phyloP scores from a whole-genome alignment of 1,140 invertebrate species.

The Protaetia brevitarsis region DNA sequence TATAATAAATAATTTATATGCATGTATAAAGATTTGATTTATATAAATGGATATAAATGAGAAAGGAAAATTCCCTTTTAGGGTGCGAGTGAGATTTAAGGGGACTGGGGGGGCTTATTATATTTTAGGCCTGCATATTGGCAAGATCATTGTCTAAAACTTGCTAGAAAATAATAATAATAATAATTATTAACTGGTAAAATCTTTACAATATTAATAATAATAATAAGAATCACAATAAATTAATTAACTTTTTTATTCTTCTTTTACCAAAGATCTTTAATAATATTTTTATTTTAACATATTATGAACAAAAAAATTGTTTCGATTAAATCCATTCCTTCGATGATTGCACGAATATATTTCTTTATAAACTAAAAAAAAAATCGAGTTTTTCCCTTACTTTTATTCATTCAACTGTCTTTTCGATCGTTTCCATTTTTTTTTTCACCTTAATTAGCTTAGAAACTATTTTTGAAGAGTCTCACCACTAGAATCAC shows the following conservation, averaged over 20 bases:
- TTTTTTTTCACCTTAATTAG: not conserved
- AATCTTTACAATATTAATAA: slow-evolving; percentile 19
- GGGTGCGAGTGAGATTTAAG: not conserved
- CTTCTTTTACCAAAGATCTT: not conserved
- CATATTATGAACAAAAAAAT: slow-evolving; percentile 25
- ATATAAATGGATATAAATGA: not conserved
- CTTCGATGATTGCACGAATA: slow-evolving; percentile 40
- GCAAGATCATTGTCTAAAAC: slow-evolving; percentile 27
- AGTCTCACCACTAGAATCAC: slow-evolving; percentile 9
- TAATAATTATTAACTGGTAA: slow-evolving; percentile 24
- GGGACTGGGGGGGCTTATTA: not conserved
- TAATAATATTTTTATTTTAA: slow-evolving; percentile 13
- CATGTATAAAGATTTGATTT: not conserved
- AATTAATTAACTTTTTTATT: too few relatives aligned
- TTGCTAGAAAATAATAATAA: slow-evolving; percentile 27
- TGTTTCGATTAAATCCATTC: not conserved
- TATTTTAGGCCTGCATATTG: slow-evolving; percentile 16
- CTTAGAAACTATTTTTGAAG: not conserved
- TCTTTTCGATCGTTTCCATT: not conserved
- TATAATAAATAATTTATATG: too few relatives aligned
- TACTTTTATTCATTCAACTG: too few relatives aligned
- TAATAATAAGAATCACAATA: slow-evolving; percentile 37
- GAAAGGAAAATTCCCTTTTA: too few relatives aligned
- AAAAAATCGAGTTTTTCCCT: too few relatives aligned
- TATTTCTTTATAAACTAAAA: slow-evolving; percentile 32